These are phyloP conservation scores for Pollenia angustigena DNA, from an alignment of 2,888 invertebrate genomes.

Conservation along the genomic window DNA sequence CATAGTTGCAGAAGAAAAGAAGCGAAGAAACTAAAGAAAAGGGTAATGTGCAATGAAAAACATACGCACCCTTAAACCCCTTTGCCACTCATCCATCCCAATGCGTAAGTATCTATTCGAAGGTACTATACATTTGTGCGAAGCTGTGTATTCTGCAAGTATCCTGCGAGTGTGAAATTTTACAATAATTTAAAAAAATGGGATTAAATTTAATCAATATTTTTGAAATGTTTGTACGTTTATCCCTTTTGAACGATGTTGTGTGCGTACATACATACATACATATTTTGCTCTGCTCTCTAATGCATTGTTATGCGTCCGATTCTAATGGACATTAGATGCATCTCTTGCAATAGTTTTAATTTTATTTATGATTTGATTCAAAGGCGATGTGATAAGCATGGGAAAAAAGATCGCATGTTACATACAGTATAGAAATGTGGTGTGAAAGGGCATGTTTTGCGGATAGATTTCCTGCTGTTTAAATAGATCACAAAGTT, in stretches of 20 bases:
- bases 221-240: conserved; percentile 73
- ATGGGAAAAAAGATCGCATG: conserved; percentile 66
- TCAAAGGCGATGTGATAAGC: conserved; percentile 65
- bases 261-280: not conserved
- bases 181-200: conserved; percentile 82
- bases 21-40: conserved; percentile 74
- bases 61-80: conserved; percentile 50
- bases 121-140: not conserved
- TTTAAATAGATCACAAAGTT: conserved; percentile 72
- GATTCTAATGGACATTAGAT: conserved; percentile 78
- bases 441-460: conserved; percentile 84
- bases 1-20: conserved; percentile 78
- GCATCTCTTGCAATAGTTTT: conserved; percentile 73
- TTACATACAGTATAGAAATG: conserved; percentile 70
- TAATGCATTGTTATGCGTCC: conserved; percentile 63
- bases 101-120: conserved; percentile 34
- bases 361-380: conserved; percentile 83
- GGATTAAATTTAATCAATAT: conserved; percentile 83
- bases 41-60: conserved; percentile 75
- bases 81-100: conserved; percentile 37
- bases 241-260: conserved; percentile 43
- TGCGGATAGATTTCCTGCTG: conserved; percentile 83
- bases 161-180: conserved; percentile 80
- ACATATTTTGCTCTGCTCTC: conserved; percentile 26
- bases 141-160: not conserved